Percentiles rank a stretch among this genome's conserved stretches.
Conservation (phyloP, 1,140 invertebrate genomes). For the Planococcus citri region DNA sequence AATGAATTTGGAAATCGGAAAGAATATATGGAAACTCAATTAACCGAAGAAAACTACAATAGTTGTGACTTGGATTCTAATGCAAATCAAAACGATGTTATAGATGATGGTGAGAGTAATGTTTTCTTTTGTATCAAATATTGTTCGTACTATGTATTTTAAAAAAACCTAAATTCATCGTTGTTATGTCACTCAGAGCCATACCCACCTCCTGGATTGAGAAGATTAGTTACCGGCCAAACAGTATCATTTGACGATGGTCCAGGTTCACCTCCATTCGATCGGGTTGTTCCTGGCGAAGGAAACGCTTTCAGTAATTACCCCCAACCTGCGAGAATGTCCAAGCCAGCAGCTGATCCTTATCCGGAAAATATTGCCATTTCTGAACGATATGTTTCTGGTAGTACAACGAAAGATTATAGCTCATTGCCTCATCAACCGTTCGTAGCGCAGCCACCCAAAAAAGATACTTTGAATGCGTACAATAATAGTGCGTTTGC, state of each 20-base stretch:
- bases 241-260: slow-evolving; percentile 5
- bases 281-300: neutral
- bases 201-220: slow-evolving; percentile 5
- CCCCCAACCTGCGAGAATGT: neutral
- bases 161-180: too few relatives aligned
- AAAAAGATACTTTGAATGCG: neutral
- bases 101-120: neutral
- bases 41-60: slow-evolving; percentile 3
- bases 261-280: neutral
- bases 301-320: neutral
- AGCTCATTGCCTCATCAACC: neutral
- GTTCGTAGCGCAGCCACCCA: neutral
- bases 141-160: too few relatives aligned
- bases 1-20: neutral
- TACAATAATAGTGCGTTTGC: neutral
- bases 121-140: neutral
- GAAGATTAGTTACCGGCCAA: slow-evolving; percentile 3
- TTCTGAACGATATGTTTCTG: neutral
- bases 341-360: neutral
- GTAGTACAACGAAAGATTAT: neutral
- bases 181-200: neutral
- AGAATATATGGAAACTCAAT: slow-evolving; percentile 6
- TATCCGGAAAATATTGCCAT: neutral
- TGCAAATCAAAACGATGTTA: neutral
- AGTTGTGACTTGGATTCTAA: neutral